Base-by-base conservation (phyloP, 2,888 invertebrate genomes). In the Apodemia zela region DNA sequence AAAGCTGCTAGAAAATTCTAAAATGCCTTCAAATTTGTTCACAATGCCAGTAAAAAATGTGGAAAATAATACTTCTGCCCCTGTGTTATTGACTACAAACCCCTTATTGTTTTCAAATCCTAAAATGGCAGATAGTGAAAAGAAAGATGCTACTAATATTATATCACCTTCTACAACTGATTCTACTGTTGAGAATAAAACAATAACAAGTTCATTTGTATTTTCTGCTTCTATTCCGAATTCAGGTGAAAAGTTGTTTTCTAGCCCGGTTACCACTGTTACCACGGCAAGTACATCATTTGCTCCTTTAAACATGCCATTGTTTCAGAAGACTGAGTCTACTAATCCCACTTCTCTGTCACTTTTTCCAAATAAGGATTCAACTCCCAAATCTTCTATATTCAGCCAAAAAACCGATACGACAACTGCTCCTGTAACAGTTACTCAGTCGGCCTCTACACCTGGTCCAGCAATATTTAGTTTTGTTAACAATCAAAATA, bases 401-500 rank as follows among this genome's bases (percentile, higher is more conserved):
- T 17, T 57, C 29, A 57, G 57, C 8, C 57, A 57, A 29, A 57
- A 57, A 57, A 57, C 57, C 5, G 57, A 57, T 3, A 29, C 57
- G 7, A 57, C 47, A 47, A 17, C 47, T 47, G 47, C 47, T 17
- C 17, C 17, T 47, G 17, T 47, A 17, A 47, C 57, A 57, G 57
- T 29, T 1, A 57, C 66, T 11, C 60, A 65, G 7, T 21, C 65
- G 8, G 47, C 68, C 29, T 38, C 63, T 3, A 60, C 64, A 33
- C 35, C 69, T 17, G 64, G 62, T 15, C 67, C 75, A 2, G 71
- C 82, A n/a, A 58, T 84, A 29, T 89, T 89, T 64, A 80, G 73
- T 67, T 86, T 87, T 63, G 82, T 83, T 1, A 80, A 69, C 63
- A 61, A 67, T 11, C 66, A 71, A 10, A 64, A 69, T 7, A 25